Base-by-base conservation (phyloP, 2,797 vertebrate genomes). In the Psittacula derbiana region DNA sequence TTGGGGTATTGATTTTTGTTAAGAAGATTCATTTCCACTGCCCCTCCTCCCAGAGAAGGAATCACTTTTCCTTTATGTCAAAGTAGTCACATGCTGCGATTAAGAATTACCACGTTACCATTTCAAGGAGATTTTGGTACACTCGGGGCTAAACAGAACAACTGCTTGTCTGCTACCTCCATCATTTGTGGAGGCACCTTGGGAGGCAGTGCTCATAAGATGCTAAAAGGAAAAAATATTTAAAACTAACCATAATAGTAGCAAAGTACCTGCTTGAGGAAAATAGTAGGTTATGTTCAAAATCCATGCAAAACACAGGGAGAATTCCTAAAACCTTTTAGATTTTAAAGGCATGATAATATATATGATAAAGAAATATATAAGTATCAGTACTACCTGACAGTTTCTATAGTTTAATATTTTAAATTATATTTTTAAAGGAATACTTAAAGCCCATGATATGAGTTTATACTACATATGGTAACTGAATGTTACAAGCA, bases 1-100 rank as follows among this genome's bases (percentile, higher is more conserved):
- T 97, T 88, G 92, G 86, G 60, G 44, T 84, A 97, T 97, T 96
- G 97, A 98, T 97, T 97, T 98, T 97, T 96, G 93, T 96, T 97
- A 92, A 72, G 94, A 95, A 97, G 86, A 97, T 95, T 95, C 95
- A 91, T 80, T 95, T 82, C 86, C 95, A 88, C 69, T 85, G 92
- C 86, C 89, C 67, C 96, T 97, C 96, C 80, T 96, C 80, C 89
- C 70, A 81, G 44, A 93, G 89, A 93, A 87, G 94, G 86, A 87
- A 93, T 82, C 73, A 20, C 50, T 88, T 78, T 79, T 93, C 67
- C 91, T 94, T 91, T 75, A 53, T 86, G 73, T 90, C 57, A 57
- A 69, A 92, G 73, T 9, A 64, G 43, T 58, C 81, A 80, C 80
- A 89, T 12, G 49, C 33, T 96, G 62, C 0, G 6, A 72, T 95